A percentile compares a stretch with the other conserved stretches of the same genome.
Evolutionary conservation across 2,888 invertebrate genomes (phyloP).

Genomic region (Noctua janthe): DNA sequence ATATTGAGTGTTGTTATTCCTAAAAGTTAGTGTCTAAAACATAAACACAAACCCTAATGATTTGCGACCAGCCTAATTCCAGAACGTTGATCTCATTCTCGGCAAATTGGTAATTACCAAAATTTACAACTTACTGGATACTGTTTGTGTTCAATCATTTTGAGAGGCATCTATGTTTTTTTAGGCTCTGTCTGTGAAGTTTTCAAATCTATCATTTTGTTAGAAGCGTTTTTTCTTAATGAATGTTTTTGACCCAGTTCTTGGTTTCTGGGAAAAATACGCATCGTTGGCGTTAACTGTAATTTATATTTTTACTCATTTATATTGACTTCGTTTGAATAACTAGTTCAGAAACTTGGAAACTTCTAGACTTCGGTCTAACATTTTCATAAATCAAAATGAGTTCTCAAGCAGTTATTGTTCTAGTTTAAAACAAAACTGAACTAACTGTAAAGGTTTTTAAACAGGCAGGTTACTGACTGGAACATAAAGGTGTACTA

Average conservation of each 20-base stretch:
- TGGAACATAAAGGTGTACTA: not conserved
- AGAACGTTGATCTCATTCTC: not conserved
- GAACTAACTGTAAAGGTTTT: not conserved
- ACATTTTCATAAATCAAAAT: not conserved
- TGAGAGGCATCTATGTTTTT: conserved; percentile 3
- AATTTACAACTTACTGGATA: not conserved
- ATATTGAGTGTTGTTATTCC: not conserved
- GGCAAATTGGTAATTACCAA: not conserved
- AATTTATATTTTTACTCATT: conserved; percentile 8
- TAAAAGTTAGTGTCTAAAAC: not conserved
- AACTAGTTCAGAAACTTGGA: not conserved
- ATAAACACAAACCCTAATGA: not conserved
- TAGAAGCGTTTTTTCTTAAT: conserved; percentile 10
- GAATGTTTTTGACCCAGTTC: conserved; percentile 33
- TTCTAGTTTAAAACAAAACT: not conserved
- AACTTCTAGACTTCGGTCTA: not conserved
- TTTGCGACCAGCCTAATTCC: not conserved
- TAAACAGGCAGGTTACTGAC: not conserved
- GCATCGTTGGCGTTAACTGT: conserved; percentile 4
- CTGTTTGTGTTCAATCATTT: conserved; percentile 11
- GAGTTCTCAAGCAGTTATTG: not conserved
- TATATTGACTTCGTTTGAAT: conserved; percentile 12
- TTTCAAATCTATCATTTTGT: conserved; percentile 31
- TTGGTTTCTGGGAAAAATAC: conserved; percentile 9
- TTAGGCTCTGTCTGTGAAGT: conserved; percentile 47